phyloP scores from a whole-genome alignment of 2,113 vertebrate species.

The Dendrocopos noguchii region DNA sequence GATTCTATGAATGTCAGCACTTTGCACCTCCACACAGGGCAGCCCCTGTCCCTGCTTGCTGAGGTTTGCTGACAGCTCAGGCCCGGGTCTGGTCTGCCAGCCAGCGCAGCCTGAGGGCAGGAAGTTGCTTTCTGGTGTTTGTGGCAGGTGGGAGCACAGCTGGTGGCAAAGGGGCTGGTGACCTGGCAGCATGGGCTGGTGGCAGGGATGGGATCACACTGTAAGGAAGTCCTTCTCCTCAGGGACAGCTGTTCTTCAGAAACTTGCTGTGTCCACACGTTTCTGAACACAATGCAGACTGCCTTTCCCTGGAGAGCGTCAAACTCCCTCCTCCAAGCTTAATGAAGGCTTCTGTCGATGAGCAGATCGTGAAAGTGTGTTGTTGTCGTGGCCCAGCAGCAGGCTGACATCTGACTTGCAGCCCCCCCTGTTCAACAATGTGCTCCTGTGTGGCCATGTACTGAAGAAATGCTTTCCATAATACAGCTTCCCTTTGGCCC shows the following conservation, averaged over 20 bases:
- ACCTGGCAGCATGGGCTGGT: accelerated
- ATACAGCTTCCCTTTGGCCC: neutral
- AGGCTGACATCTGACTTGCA: neutral
- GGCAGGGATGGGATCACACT: accelerated
- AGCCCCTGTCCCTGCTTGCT: neutral
- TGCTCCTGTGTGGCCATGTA: neutral
- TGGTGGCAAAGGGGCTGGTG: accelerated
- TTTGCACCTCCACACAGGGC: no score
- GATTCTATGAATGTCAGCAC: no score
- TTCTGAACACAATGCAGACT: neutral
- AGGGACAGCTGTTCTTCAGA: neutral
- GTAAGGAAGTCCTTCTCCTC: accelerated
- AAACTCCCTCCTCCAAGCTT: neutral
- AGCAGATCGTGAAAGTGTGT: neutral
- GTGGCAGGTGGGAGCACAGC: neutral
- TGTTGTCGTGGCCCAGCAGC: neutral
- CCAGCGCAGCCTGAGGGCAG: neutral
- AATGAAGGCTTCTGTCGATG: neutral
- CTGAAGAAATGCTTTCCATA: neutral
- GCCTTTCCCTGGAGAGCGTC: neutral
- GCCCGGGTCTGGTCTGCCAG: no score
- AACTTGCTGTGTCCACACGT: accelerated
- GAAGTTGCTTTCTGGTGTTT: accelerated
- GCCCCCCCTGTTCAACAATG: neutral
- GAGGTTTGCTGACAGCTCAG: neutral